Evolutionary conservation across 1,140 invertebrate genomes (phyloP).

Genomic region (Pogonognathellus flavescens): DNA sequence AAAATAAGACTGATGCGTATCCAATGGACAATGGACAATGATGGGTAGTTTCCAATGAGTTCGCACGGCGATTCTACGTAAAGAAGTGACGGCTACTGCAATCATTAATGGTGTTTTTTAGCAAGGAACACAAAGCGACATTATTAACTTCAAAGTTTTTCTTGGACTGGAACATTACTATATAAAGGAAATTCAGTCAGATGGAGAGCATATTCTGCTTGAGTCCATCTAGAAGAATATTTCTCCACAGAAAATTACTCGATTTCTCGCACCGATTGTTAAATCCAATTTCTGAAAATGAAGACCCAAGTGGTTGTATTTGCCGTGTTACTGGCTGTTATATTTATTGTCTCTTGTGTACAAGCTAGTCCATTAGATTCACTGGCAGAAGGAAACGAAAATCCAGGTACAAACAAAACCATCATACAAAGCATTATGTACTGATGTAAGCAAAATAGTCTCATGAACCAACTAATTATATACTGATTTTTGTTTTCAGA

Average conservation of each 20-base stretch:
- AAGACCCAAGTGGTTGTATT: neutral
- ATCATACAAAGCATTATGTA: neutral
- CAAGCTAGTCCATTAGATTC: constrained; percentile 3
- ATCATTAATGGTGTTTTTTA: no score
- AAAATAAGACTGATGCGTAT: no score
- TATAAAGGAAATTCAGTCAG: neutral
- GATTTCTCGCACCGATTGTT: neutral
- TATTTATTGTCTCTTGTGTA: neutral
- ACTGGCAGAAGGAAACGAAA: neutral
- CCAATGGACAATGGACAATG: no score
- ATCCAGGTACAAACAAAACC: neutral
- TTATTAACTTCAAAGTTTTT: neutral
- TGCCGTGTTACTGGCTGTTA: neutral
- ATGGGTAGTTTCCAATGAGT: no score
- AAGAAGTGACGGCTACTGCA: no score
- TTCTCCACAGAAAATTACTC: neutral
- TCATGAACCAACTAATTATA: no score
- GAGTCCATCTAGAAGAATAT: neutral
- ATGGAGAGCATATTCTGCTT: neutral
- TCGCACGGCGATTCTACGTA: no score
- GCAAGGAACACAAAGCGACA: no score
- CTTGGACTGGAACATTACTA: neutral
- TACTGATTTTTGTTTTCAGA: neutral
- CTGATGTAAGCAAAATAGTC: no score
- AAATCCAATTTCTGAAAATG: neutral